Evolutionary conservation across 2,113 vertebrate species (phyloP).

Genomic region (Panurus biarmicus): DNA sequence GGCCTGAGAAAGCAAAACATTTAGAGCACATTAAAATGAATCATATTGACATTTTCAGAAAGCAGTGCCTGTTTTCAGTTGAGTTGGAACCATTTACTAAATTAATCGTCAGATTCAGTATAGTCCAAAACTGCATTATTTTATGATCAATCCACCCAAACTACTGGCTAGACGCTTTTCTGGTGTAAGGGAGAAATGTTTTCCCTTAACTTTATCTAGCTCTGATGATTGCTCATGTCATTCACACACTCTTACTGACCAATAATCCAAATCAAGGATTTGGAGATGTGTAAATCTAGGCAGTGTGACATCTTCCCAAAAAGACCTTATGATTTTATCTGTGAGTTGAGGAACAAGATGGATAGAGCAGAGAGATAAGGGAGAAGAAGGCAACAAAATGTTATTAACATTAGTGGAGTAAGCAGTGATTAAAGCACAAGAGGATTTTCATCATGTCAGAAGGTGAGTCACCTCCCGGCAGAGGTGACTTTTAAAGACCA

Average conservation of each 20-base stretch:
- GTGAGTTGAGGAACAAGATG: background rate
- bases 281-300: background rate
- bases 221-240: background rate
- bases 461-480: background rate
- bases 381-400: background rate
- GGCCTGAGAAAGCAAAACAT: background rate
- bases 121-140: background rate
- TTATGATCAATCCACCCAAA: background rate
- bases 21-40: constrained; percentile 2
- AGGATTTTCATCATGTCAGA: background rate
- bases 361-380: background rate
- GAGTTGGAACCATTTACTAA: background rate
- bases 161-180: background rate
- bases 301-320: background rate
- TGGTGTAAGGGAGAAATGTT: background rate
- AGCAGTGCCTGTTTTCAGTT: background rate
- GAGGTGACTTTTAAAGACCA: background rate
- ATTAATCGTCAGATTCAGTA: background rate
- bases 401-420: background rate
- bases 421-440: background rate
- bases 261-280: background rate
- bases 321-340: background rate
- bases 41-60: background rate
- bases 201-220: background rate
- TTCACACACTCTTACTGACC: background rate